Percentiles rank a stretch among this genome's conserved stretches.
Conservation (phyloP, 2,797 vertebrate species). For the Varecia variegata region DNA sequence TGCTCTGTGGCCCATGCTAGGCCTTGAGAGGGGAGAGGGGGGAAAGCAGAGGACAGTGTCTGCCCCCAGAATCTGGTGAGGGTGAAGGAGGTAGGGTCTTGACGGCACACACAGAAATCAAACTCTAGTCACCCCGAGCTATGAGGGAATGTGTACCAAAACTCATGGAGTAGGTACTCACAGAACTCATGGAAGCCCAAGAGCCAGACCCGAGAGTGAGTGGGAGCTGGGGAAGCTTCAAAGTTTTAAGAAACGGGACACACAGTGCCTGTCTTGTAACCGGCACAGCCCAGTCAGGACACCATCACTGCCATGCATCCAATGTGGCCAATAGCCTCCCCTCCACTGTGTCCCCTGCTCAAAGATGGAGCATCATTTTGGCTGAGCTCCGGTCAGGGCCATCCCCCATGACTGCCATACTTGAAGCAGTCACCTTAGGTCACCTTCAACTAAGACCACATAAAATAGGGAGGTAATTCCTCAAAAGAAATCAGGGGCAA, state of each 20-base stretch:
- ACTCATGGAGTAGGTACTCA: background rate
- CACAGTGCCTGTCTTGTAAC: background rate
- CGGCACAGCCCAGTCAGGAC: background rate
- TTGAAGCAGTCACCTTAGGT: background rate
- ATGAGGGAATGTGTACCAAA: background rate
- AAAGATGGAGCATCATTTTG: background rate
- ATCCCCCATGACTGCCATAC: background rate
- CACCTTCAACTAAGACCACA: background rate
- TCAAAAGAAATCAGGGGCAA: slow-evolving; percentile 1
- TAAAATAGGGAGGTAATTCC: background rate
- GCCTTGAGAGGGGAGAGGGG: background rate
- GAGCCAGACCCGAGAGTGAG: background rate
- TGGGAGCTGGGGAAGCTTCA: background rate
- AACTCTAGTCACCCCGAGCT: background rate
- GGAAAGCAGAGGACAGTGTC: background rate
- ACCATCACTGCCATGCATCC: background rate
- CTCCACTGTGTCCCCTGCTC: background rate
- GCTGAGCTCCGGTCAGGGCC: background rate
- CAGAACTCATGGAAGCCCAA: background rate
- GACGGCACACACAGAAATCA: background rate
- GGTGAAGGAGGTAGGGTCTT: background rate
- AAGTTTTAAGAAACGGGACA: background rate
- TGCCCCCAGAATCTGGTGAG: background rate
- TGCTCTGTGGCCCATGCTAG: too few relatives aligned
- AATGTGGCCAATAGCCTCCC: too few relatives aligned